Evolutionary conservation across 2,113 vertebrate genomes (phyloP).

Genomic region (Rhynchopsitta pachyrhyncha): DNA sequence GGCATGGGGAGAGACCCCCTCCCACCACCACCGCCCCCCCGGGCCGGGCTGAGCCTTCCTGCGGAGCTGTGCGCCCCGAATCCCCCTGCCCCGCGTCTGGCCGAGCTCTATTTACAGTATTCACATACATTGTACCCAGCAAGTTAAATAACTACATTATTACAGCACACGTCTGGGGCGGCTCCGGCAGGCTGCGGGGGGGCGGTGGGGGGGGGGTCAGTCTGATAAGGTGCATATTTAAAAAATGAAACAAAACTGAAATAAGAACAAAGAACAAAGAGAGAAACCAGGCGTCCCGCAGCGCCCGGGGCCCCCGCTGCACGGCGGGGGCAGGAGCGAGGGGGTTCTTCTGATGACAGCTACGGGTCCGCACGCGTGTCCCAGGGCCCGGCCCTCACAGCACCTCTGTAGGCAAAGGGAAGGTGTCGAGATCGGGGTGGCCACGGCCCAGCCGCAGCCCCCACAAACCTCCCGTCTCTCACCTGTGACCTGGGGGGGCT

Average conservation of each 20-base stretch:
- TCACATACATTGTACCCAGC: constrained; percentile 91
- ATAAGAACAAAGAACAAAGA: constrained; percentile 50
- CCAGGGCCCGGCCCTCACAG: constrained; percentile 59
- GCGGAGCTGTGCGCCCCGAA: background rate
- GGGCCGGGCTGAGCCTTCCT: background rate
- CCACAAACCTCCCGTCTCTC: accelerated
- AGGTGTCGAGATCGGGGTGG: accelerated
- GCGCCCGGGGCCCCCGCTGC: background rate
- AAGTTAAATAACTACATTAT: constrained; percentile 93
- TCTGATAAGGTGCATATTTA: constrained; percentile 85
- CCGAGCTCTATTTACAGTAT: constrained; percentile 92
- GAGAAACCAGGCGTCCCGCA: constrained; percentile 14
- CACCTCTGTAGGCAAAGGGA: constrained; percentile 61
- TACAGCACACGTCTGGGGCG: constrained; percentile 64
- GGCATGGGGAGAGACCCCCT: background rate
- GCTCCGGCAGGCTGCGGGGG: constrained; percentile 65
- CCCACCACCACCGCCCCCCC: no score
- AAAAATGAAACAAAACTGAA: constrained; percentile 29
- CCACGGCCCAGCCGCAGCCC: accelerated
- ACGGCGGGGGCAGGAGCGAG: background rate
- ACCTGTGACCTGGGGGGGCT: constrained; percentile 95
- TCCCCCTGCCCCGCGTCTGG: background rate
- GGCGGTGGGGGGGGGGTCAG: constrained; percentile 52
- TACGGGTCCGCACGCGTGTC: background rate
- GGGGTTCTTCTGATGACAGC: background rate